phyloP scores from a whole-genome alignment of 2,113 vertebrate genomes.

The Toxostoma redivivum region DNA sequence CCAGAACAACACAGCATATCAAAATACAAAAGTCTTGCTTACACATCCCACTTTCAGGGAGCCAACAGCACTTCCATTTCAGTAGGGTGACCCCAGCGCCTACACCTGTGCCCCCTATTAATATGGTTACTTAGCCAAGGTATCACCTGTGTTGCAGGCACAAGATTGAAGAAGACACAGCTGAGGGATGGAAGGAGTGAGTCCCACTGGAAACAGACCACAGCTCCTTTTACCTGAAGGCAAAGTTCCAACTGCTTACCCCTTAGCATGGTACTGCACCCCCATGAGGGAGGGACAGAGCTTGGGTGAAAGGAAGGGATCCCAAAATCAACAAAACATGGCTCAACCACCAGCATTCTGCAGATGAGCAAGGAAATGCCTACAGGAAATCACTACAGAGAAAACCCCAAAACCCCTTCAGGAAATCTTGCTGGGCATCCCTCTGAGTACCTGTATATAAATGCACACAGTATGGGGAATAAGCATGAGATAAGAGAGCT shows the following conservation, averaged over 20 bases:
- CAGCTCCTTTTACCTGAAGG: neutral
- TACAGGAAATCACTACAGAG: neutral
- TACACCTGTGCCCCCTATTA: neutral
- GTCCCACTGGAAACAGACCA: neutral
- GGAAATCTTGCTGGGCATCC: neutral
- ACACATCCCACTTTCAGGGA: neutral
- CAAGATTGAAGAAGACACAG: neutral
- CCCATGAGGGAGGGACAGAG: rapidly evolving
- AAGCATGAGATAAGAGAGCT: neutral
- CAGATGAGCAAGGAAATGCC: neutral
- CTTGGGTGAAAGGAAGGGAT: neutral
- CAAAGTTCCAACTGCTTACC: neutral
- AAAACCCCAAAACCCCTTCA: neutral
- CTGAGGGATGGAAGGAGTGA: neutral
- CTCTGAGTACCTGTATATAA: neutral
- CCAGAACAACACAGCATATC: neutral
- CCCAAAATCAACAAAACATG: neutral
- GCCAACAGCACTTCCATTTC: neutral
- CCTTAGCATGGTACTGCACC: neutral
- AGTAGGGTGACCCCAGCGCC: neutral
- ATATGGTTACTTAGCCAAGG: neutral
- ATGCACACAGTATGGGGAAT: neutral
- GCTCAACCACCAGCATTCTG: neutral
- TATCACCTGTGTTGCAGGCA: neutral
- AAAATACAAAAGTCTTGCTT: neutral